These are phyloP conservation scores for Siniperca scherzeri DNA, from an alignment of 2,797 vertebrate species.

Conservation along the genomic window DNA sequence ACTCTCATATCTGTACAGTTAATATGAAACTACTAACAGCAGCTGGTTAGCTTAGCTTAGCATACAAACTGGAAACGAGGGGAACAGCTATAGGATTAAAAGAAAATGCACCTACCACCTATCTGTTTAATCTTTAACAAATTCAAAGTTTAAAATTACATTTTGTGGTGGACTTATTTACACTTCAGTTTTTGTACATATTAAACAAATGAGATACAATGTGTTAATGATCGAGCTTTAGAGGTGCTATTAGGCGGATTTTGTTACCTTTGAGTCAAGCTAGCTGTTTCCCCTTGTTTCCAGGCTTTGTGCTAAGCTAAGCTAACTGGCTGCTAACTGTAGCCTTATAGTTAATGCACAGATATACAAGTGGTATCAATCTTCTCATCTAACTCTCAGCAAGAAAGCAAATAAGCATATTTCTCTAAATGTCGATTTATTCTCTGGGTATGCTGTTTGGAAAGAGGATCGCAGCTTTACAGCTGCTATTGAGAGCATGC, in stretches of 20 bases:
- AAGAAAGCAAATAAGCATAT: not conserved
- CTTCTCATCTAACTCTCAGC: not conserved
- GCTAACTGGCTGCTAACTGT: not conserved
- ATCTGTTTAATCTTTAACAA: too few species aligned
- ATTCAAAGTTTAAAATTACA: not conserved
- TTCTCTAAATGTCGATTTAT: not conserved
- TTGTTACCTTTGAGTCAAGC: too few species aligned
- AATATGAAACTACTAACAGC: not conserved
- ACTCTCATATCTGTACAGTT: not conserved
- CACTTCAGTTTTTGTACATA: not conserved
- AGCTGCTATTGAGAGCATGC: conserved; percentile 10
- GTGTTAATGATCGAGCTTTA: not conserved
- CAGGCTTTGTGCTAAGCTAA: not conserved
- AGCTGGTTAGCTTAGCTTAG: not conserved
- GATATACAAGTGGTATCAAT: not conserved
- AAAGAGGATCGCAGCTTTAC: not conserved
- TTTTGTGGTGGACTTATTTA: not conserved
- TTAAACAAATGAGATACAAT: not conserved
- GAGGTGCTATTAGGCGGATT: not conserved
- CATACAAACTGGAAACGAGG: not conserved
- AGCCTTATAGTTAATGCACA: not conserved
- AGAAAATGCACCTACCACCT: too few species aligned
- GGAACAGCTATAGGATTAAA: too few species aligned
- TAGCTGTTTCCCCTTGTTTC: not conserved
- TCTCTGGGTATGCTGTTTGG: not conserved